A percentile compares a stretch with the other conserved stretches of the same genome.
Conservation (phyloP, 1,140 invertebrate species). For the Cardiocondyla obscurior region DNA sequence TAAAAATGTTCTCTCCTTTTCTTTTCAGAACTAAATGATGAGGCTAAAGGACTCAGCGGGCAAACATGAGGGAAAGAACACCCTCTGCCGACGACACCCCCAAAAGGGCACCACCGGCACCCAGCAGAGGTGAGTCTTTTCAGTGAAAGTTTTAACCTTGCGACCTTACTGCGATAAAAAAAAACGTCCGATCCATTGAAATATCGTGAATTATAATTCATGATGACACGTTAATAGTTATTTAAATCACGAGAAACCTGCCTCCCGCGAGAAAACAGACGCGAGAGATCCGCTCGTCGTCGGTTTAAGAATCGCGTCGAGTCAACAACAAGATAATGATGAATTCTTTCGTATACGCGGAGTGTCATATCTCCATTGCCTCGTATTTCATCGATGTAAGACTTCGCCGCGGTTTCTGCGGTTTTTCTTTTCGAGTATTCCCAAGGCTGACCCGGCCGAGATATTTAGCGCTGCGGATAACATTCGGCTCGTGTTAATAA, state of each 20-base stretch:
- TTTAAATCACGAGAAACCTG: background rate
- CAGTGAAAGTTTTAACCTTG: background rate
- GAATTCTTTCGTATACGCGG: background rate
- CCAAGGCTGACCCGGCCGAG: too few species aligned
- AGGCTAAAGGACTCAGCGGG: conserved; percentile 74
- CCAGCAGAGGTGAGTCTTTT: conserved; percentile 80
- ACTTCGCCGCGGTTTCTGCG: background rate
- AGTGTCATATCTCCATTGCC: background rate
- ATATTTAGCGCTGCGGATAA: background rate
- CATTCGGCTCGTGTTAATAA: conserved; percentile 4
- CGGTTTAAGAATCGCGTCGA: background rate
- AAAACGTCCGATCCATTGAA: background rate
- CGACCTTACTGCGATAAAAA: background rate
- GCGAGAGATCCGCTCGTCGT: background rate
- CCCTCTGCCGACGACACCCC: conserved; percentile 83
- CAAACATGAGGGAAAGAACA: conserved; percentile 83
- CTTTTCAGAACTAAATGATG: conserved; percentile 74
- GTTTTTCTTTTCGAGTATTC: too few species aligned
- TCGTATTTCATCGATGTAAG: background rate
- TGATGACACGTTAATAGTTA: background rate
- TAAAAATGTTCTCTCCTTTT: background rate
- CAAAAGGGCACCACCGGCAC: conserved; percentile 81
- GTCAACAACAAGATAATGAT: conserved; percentile 9
- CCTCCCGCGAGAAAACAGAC: background rate
- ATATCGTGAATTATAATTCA: background rate